These are phyloP conservation scores for Lithophane semibrunnea DNA, from an alignment of 2,888 invertebrate species.

Conservation along the genomic window DNA sequence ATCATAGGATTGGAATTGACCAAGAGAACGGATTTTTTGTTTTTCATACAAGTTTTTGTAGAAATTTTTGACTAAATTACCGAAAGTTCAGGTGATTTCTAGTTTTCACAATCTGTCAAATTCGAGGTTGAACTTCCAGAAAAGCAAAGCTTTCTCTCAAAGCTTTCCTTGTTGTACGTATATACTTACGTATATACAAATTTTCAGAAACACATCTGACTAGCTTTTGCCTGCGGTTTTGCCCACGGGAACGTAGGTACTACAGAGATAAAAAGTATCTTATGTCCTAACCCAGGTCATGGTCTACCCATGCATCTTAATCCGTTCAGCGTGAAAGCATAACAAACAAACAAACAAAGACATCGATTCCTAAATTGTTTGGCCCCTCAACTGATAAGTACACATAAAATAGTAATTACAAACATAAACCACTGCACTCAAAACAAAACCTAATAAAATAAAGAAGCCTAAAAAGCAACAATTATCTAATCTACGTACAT, in stretches of 20 bases:
- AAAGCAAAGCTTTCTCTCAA: not conserved
- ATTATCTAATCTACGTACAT: slow-evolving; percentile 71
- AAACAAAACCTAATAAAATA: slow-evolving; percentile 57
- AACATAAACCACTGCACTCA: slow-evolving; percentile 29
- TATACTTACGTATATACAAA: not conserved
- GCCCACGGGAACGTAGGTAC: too few species aligned
- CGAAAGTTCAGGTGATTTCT: too few species aligned
- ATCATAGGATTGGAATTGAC: not conserved
- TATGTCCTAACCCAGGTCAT: too few species aligned
- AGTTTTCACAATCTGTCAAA: not conserved
- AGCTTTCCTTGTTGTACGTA: not conserved
- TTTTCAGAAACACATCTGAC: not conserved
- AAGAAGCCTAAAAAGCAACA: slow-evolving; percentile 68
- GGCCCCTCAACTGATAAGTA: not conserved
- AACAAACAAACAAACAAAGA: too few species aligned
- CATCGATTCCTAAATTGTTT: not conserved
- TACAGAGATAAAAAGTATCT: too few species aligned
- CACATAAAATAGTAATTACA: slow-evolving; percentile 44
- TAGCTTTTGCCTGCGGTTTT: too few species aligned
- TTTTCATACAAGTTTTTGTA: not conserved
- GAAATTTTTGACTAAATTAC: not conserved
- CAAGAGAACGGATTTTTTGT: not conserved
- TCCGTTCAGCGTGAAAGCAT: too few species aligned
- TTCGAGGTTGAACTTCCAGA: too few species aligned
- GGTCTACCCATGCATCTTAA: too few species aligned